Percentiles rank a stretch among this genome's conserved stretches.
Conservation (phyloP, 2,113 vertebrate species). For the Scomber colias region DNA sequence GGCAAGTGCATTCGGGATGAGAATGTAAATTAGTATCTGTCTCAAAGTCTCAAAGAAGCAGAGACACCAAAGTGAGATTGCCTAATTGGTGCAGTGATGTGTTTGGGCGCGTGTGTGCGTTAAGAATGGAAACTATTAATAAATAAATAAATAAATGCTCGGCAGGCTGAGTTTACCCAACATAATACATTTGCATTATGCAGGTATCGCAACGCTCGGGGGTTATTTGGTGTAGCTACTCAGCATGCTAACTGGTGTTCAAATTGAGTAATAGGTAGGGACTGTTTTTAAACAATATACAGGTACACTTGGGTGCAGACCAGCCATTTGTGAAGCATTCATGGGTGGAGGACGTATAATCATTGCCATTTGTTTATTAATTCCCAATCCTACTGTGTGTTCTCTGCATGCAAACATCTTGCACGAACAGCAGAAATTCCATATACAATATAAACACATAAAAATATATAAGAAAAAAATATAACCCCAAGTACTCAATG, state of each 20-base stretch:
- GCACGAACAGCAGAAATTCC: neutral
- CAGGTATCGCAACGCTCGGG: neutral
- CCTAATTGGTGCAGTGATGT: conserved; percentile 33
- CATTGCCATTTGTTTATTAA: neutral
- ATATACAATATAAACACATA: neutral
- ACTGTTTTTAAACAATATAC: neutral
- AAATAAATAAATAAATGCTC: neutral
- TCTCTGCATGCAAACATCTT: neutral
- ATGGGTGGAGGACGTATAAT: neutral
- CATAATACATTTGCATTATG: neutral
- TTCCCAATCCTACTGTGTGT: neutral
- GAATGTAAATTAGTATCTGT: conserved; percentile 35
- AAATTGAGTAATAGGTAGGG: neutral
- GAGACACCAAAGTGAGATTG: conserved; percentile 6
- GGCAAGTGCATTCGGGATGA: conserved; percentile 7
- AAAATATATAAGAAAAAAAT: neutral
- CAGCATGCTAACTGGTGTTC: neutral
- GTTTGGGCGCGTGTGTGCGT: neutral
- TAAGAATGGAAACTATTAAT: neutral
- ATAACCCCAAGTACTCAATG: neutral
- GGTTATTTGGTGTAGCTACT: conserved; percentile 17
- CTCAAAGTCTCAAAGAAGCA: conserved; percentile 14
- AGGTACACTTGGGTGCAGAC: neutral
- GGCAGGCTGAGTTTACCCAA: neutral
- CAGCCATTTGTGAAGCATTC: neutral